Percentiles rank a stretch among this genome's conserved stretches.
These are phyloP conservation scores for Cephus cinctus DNA, from an alignment of 1,140 invertebrate genomes.

Conservation along the genomic window DNA sequence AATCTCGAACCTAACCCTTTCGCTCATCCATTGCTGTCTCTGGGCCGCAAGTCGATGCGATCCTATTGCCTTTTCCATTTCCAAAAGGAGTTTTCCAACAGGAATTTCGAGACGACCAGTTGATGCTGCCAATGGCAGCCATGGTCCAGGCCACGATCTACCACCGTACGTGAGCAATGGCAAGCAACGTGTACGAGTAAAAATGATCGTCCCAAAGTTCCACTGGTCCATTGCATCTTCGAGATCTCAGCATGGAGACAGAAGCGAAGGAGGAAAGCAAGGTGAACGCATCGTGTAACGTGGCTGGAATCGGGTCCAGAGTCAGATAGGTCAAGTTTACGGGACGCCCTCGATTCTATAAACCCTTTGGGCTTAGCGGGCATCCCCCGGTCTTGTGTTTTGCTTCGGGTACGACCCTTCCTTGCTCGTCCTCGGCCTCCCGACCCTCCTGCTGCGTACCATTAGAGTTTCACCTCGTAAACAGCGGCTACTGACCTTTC, in stretches of 20 bases:
- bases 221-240: no score
- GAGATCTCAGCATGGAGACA: no score
- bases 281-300: no score
- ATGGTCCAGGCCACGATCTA: conserved; percentile 7
- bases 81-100: conserved; percentile 16
- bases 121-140: no score
- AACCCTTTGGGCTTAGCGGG: conserved; percentile 47
- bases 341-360: conserved; percentile 35
- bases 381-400: conserved; percentile 38
- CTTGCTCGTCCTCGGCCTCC: not conserved
- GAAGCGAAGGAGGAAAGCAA: no score
- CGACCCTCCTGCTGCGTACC: conserved; percentile 35
- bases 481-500: conserved; percentile 37
- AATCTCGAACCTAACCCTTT: conserved; percentile 46
- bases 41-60: conserved; percentile 19
- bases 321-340: conserved; percentile 40
- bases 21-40: conserved; percentile 33
- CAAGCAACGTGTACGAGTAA: no score
- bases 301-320: no score
- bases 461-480: conserved; percentile 35
- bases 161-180: no score
- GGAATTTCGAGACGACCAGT: conserved; percentile 18
- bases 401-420: conserved; percentile 25
- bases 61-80: conserved; percentile 23
- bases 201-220: no score